Evolutionary conservation across 1,140 invertebrate genomes (phyloP).

Genomic region (Pogonomyrmex barbatus): DNA sequence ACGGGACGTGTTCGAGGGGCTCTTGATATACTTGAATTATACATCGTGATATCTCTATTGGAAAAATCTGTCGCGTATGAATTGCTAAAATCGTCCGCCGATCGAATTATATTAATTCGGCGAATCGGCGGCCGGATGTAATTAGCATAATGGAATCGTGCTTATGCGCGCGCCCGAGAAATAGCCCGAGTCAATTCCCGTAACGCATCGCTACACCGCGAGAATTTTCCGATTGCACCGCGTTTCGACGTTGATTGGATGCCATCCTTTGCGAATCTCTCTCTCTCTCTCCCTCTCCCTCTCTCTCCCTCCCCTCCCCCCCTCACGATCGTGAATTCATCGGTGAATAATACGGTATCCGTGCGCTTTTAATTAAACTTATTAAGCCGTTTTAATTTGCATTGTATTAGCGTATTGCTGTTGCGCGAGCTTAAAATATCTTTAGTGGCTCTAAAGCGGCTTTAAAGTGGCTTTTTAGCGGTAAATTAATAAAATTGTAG

Average conservation of each 20-base stretch:
- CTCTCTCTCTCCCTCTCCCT: background rate
- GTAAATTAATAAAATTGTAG: conserved; percentile 12
- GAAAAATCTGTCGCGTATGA: background rate
- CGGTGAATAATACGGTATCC: conserved; percentile 6
- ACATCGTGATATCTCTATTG: background rate
- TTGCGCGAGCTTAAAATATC: conserved; percentile 28
- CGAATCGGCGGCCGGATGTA: background rate
- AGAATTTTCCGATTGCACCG: conserved; percentile 41
- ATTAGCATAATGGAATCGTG: conserved; percentile 32
- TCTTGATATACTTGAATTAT: background rate
- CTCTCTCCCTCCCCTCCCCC: no score
- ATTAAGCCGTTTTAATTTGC: conserved; percentile 47
- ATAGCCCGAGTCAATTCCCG: conserved; percentile 15
- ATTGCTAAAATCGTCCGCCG: conserved; percentile 8
- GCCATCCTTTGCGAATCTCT: conserved; percentile 28
- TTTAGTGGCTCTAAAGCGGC: conserved; percentile 4
- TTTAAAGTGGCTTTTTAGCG: conserved; percentile 1
- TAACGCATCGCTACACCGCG: conserved; percentile 9
- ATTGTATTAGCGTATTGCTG: conserved; percentile 30
- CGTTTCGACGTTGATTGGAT: conserved; percentile 36
- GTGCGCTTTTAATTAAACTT: conserved; percentile 44
- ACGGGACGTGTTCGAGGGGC: background rate
- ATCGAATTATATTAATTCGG: conserved; percentile 9
- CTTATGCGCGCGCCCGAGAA: background rate
- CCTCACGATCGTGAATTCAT: conserved; percentile 19